Evolutionary conservation across 1,140 invertebrate species (phyloP).

Genomic region (Psilanteris sp.): DNA sequence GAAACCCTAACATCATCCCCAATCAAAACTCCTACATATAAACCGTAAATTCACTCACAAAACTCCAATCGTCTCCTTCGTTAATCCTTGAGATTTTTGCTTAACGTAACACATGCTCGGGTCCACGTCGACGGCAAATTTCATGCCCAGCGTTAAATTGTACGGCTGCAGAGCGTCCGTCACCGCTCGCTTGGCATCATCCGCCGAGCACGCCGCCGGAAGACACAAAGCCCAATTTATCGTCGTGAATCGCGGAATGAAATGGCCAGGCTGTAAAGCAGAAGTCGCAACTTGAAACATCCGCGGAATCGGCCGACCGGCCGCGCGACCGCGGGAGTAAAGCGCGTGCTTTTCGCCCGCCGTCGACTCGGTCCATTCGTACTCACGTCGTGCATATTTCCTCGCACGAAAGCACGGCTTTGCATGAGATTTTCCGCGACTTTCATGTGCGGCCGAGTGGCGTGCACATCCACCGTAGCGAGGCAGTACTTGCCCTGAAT

Average conservation of each 20-base stretch:
- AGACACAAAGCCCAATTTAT: slow-evolving; percentile 86
- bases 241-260: slow-evolving; percentile 84
- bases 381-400: slow-evolving; percentile 84
- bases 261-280: slow-evolving; percentile 84
- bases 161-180: slow-evolving; percentile 81
- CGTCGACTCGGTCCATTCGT: too few relatives aligned
- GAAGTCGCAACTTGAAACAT: too few relatives aligned
- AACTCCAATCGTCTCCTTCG: slow-evolving; percentile 77
- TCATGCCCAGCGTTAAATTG: slow-evolving; percentile 81
- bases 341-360: too few relatives aligned
- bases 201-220: slow-evolving; percentile 82
- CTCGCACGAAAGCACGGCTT: slow-evolving; percentile 82
- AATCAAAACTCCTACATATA: too few relatives aligned
- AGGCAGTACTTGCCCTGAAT: slow-evolving; percentile 86
- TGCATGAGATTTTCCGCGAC: slow-evolving; percentile 82
- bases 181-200: slow-evolving; percentile 82
- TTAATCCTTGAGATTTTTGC: slow-evolving; percentile 71
- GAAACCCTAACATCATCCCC: too few relatives aligned
- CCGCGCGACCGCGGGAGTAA: too few relatives aligned
- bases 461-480: slow-evolving; percentile 82
- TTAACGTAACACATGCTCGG: slow-evolving; percentile 82
- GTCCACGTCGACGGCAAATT: slow-evolving; percentile 81
- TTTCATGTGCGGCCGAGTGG: slow-evolving; percentile 80
- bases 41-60: too few relatives aligned
- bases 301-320: too few relatives aligned